Conservation (phyloP, 1,140 invertebrate genomes). For the Stegodyphus mimosarum region DNA sequence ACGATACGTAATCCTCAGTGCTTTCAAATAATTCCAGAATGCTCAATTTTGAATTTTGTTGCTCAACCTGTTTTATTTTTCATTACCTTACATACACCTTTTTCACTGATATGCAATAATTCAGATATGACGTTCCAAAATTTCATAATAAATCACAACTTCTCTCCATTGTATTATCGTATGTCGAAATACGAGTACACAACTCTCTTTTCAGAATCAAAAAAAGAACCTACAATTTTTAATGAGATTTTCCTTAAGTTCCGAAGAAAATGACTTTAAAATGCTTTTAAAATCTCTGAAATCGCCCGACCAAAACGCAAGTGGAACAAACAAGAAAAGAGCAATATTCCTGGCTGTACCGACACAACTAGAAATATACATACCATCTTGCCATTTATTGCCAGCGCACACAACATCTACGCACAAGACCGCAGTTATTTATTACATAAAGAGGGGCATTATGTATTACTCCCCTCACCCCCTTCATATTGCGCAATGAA, state of each 20-base stretch:
- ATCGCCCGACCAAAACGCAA: constrained; percentile 6
- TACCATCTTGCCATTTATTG: constrained; percentile 14
- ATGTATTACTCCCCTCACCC: neutral
- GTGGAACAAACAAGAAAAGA: constrained; percentile 2
- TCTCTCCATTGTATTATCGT: too few relatives aligned
- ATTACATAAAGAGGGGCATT: constrained; percentile 38
- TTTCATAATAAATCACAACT: too few relatives aligned
- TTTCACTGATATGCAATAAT: too few relatives aligned
- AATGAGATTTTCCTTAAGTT: neutral
- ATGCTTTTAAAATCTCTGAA: constrained; percentile 42
- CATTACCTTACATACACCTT: too few relatives aligned
- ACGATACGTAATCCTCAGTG: too few relatives aligned
- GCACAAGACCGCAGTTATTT: constrained; percentile 43
- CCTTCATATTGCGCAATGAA: constrained; percentile 17
- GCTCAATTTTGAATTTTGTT: too few relatives aligned
- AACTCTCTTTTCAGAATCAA: neutral
- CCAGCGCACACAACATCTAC: constrained; percentile 2
- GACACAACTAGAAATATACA: constrained; percentile 12
- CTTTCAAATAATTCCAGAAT: too few relatives aligned
- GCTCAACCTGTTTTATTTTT: too few relatives aligned
- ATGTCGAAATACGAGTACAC: too few relatives aligned
- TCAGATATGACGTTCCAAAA: too few relatives aligned
- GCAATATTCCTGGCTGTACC: neutral
- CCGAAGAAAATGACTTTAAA: constrained; percentile 26
- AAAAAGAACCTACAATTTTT: neutral